A percentile compares a stretch with the other conserved stretches of the same genome.
Conservation (phyloP, 2,888 invertebrate species). For the Caenorhabditis sp. region DNA sequence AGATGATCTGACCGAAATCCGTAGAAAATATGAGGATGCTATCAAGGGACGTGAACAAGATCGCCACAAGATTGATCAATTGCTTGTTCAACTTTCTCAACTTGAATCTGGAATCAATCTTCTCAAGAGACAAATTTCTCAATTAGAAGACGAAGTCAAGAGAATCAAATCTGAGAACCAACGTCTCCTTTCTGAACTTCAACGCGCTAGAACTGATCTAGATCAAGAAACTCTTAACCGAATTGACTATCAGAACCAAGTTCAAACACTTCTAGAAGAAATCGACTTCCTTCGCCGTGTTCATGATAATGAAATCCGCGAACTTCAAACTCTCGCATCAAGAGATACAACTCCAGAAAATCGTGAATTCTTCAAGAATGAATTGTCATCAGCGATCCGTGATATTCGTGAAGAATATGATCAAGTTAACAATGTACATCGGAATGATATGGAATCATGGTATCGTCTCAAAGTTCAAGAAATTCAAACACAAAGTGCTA, state of each 20-base stretch:
- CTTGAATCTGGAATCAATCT: constrained; percentile 74
- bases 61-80: constrained; percentile 72
- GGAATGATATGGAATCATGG: constrained; percentile 74
- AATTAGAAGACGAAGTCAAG: constrained; percentile 70
- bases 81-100: constrained; percentile 73
- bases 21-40: constrained; percentile 69
- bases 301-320: constrained; percentile 74
- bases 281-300: constrained; percentile 74
- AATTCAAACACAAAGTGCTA: constrained; percentile 74
- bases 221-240: constrained; percentile 74
- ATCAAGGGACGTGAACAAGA: constrained; percentile 63
- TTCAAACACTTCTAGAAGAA: constrained; percentile 74
- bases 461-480: constrained; percentile 75
- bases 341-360: constrained; percentile 75
- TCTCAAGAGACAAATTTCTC: constrained; percentile 66
- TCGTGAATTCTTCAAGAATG: constrained; percentile 75
- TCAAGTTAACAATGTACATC: constrained; percentile 71
- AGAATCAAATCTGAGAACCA: constrained; percentile 73
- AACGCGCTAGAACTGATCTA: constrained; percentile 67
- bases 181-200: constrained; percentile 59
- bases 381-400: constrained; percentile 74
- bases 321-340: constrained; percentile 74
- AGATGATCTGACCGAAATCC: constrained; percentile 56
- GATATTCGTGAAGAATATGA: constrained; percentile 75
- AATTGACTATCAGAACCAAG: constrained; percentile 74